Percentiles rank a stretch among this genome's conserved stretches.
Conservation (phyloP, 1,140 invertebrate genomes). For the Carposina sasakii region DNA sequence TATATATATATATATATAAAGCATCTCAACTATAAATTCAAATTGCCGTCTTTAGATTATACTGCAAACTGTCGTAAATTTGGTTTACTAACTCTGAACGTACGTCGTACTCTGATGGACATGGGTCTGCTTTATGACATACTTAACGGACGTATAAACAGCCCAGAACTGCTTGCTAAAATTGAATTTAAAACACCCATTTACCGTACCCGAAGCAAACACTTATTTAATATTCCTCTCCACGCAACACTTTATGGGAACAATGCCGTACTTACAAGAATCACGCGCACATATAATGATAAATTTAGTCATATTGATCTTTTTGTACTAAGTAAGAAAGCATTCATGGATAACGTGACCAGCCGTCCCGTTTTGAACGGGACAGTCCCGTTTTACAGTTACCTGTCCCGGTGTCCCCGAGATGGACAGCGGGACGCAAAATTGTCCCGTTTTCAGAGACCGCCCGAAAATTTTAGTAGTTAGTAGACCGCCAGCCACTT, state of each 20-base stretch:
- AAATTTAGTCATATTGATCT: not conserved
- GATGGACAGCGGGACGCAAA: no score
- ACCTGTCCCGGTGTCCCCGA: no score
- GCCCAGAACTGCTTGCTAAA: not conserved
- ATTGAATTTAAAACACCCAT: not conserved
- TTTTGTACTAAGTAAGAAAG: not conserved
- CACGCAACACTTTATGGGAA: not conserved
- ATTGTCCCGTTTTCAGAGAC: no score
- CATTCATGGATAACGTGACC: not conserved
- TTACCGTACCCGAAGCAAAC: not conserved
- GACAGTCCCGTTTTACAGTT: no score
- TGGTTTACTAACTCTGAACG: not conserved
- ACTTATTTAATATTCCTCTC: not conserved
- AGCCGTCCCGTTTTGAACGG: no score
- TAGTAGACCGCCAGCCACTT: no score
- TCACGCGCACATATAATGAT: not conserved
- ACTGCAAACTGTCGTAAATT: not conserved
- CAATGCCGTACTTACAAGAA: not conserved
- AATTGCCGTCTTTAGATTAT: not conserved
- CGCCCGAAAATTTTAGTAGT: no score
- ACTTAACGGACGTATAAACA: not conserved
- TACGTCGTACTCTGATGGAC: not conserved
- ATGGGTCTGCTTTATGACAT: conserved; percentile 4
- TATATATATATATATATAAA: not conserved
- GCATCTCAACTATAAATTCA: conserved; percentile 5